Evolutionary conservation across 2,797 vertebrate genomes (phyloP).

Genomic region (Thalassophryne amazonica): DNA sequence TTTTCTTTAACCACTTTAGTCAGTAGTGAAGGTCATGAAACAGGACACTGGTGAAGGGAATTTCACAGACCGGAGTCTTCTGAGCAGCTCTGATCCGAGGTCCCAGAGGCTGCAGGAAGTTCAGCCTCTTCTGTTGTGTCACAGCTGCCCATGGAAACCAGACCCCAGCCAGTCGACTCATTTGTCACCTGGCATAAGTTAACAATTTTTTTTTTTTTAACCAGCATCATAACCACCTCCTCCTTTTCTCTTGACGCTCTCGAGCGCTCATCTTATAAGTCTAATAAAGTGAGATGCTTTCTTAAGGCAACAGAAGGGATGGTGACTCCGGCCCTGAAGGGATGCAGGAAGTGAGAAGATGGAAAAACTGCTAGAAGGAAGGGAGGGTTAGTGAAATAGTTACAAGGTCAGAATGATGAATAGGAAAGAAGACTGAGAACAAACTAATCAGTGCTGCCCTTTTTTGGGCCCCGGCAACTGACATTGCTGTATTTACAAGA

Average conservation of each 20-base stretch:
- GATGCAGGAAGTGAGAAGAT: background rate
- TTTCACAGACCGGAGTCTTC: background rate
- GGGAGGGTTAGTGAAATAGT: conserved; percentile 5
- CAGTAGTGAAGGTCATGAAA: conserved; percentile 20
- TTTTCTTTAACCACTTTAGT: conserved; percentile 18
- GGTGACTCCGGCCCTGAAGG: background rate
- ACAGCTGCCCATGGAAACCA: conserved; percentile 15
- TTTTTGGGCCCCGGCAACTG: background rate
- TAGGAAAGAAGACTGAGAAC: conserved; percentile 1
- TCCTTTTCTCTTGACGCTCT: conserved; percentile 1
- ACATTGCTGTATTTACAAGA: conserved; percentile 23
- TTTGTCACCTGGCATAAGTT: conserved; percentile 23
- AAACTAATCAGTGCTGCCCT: conserved; percentile 14
- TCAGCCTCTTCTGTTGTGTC: conserved; percentile 29
- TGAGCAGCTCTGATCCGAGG: conserved; percentile 9
- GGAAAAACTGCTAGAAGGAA: background rate
- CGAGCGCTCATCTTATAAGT: conserved; percentile 15
- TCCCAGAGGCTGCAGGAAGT: conserved; percentile 35
- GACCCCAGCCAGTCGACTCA: background rate
- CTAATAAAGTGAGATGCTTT: conserved; percentile 19
- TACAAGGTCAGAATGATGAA: conserved; percentile 10
- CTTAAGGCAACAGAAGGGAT: conserved; percentile 25
- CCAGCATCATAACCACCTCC: background rate
- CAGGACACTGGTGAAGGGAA: background rate
- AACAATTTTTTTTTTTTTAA: no score